phyloP scores from a whole-genome alignment of 2,888 invertebrate species.

The Strigamia transsilvanica region DNA sequence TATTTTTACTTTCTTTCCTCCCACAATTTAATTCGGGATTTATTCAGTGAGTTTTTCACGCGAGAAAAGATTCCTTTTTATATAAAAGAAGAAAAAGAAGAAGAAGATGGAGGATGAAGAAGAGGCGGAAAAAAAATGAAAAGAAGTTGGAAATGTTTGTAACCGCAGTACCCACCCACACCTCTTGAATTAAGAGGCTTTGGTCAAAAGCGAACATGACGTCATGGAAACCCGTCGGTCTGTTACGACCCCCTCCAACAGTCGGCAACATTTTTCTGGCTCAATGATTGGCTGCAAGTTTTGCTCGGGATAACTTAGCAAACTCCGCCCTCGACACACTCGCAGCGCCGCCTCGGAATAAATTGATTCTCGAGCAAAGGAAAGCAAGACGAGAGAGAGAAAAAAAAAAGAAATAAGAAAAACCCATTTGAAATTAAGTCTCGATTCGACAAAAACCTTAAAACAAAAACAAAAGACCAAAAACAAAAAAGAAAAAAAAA shows the following conservation, averaged over 20 bases:
- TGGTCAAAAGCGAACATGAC: conserved; percentile 4
- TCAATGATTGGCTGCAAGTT: conserved; percentile 27
- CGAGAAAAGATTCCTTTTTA: neutral
- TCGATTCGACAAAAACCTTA: conserved; percentile 4
- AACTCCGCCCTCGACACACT: conserved; percentile 38
- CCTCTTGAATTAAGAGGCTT: neutral
- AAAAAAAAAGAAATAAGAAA: neutral
- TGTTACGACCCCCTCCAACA: conserved; percentile 31
- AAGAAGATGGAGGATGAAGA: neutral
- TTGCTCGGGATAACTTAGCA: conserved; percentile 28
- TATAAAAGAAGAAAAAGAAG: neutral
- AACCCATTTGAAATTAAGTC: neutral
- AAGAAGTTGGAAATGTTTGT: neutral
- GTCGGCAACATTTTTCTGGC: conserved; percentile 31
- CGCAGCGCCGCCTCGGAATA: conserved; percentile 27
- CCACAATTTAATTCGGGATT: neutral
- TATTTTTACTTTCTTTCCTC: neutral
- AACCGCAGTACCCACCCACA: conserved; percentile 7
- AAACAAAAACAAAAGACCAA: neutral
- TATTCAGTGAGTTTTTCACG: neutral
- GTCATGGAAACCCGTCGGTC: conserved; percentile 1
- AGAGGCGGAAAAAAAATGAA: neutral
- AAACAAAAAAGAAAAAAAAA: too few relatives aligned
- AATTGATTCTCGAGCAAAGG: conserved; percentile 1
- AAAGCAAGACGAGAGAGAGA: neutral